phyloP scores from a whole-genome alignment of 2,888 invertebrate genomes.

The Drosophila subquinaria region DNA sequence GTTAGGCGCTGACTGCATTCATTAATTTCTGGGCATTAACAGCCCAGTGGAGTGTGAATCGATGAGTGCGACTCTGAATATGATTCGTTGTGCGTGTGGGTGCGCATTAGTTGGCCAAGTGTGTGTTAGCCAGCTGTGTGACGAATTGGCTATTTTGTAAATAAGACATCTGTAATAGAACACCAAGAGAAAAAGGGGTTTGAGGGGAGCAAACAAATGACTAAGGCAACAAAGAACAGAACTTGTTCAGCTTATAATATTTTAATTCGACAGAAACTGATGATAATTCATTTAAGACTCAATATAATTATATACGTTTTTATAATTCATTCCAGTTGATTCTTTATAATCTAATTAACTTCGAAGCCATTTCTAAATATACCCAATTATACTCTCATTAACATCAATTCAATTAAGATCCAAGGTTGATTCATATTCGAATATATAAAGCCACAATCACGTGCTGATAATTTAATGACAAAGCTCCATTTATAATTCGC shows the following conservation, averaged over 20 bases:
- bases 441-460: constrained; percentile 31
- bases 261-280: not conserved
- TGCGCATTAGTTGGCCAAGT: constrained; percentile 44
- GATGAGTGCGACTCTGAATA: constrained; percentile 43
- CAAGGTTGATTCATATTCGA: constrained; percentile 6
- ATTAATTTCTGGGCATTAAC: constrained; percentile 72
- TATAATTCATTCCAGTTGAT: not conserved
- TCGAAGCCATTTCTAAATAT: constrained; percentile 9
- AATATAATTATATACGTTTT: constrained; percentile 5
- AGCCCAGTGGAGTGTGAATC: constrained; percentile 66
- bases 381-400: constrained; percentile 12
- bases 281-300: constrained; percentile 8
- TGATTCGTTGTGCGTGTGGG: constrained; percentile 48
- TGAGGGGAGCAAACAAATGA: constrained; percentile 45
- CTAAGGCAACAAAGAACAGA: constrained; percentile 42
- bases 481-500: constrained; percentile 43
- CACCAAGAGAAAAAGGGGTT: constrained; percentile 5
- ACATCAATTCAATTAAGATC: constrained; percentile 15
- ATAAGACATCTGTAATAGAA: constrained; percentile 55
- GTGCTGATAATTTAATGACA: constrained; percentile 39
- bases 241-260: constrained; percentile 13
- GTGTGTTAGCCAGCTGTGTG: constrained; percentile 67
- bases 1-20: constrained; percentile 73
- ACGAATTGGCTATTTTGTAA: constrained; percentile 73
- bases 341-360: constrained; percentile 3